Conservation (phyloP, 2,888 invertebrate genomes). For the Troides oblongomaculatus region DNA sequence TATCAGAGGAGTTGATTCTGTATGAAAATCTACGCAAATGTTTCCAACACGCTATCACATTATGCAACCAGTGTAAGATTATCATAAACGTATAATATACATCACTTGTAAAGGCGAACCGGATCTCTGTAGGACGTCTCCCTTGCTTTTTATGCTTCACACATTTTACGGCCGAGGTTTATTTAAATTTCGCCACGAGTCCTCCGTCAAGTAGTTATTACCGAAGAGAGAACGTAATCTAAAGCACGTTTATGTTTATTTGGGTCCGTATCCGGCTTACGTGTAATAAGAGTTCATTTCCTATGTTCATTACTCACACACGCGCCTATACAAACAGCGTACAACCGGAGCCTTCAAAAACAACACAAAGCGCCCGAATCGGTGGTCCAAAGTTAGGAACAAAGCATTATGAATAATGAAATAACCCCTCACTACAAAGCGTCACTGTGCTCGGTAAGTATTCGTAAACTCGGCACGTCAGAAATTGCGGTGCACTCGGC, state of each 20-base stretch:
- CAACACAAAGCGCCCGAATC: slow-evolving; percentile 61
- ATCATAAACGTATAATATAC: slow-evolving; percentile 68
- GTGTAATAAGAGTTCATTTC: slow-evolving; percentile 31
- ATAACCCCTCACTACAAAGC: slow-evolving; percentile 58
- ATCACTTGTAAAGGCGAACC: slow-evolving; percentile 41
- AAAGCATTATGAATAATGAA: slow-evolving; percentile 79
- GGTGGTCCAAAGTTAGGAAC: slow-evolving; percentile 60
- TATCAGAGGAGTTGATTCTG: slow-evolving; percentile 54
- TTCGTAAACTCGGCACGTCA: slow-evolving; percentile 32
- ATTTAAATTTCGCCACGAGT: slow-evolving; percentile 35
- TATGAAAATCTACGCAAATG: slow-evolving; percentile 58
- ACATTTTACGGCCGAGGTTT: slow-evolving; percentile 35
- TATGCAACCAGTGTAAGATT: slow-evolving; percentile 69
- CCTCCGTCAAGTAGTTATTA: slow-evolving; percentile 25
- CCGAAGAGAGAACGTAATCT: slow-evolving; percentile 13
- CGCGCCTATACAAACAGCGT: slow-evolving; percentile 32
- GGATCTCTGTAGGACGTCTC: slow-evolving; percentile 36
- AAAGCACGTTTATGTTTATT: slow-evolving; percentile 27
- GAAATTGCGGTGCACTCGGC: slow-evolving; percentile 47
- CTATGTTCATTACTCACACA: slow-evolving; percentile 33
- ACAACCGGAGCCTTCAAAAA: slow-evolving; percentile 52
- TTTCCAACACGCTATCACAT: slow-evolving; percentile 62
- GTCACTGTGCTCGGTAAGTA: slow-evolving; percentile 33
- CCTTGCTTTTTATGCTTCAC: slow-evolving; percentile 39
- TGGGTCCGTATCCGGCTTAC: slow-evolving; percentile 28